Evolutionary conservation across 2,888 invertebrate species (phyloP).

Genomic region (Celastrina argiolus): DNA sequence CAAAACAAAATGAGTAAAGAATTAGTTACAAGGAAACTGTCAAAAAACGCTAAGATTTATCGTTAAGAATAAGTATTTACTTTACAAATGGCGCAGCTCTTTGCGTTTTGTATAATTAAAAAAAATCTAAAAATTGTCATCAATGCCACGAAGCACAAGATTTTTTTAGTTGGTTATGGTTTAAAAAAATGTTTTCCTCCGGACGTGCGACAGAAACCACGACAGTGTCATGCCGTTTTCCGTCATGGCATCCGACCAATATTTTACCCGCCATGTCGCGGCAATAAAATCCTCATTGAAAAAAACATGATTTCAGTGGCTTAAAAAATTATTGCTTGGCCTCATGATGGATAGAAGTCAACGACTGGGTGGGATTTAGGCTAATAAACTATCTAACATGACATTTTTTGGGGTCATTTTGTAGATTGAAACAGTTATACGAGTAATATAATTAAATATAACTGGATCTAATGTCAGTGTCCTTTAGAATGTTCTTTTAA

Average conservation of each 20-base stretch:
- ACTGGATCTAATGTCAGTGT: background rate
- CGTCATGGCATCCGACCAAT: no score
- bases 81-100: no score
- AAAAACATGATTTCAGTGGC: background rate
- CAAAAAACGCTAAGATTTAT: background rate
- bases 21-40: background rate
- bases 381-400: background rate
- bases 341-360: background rate
- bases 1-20: conserved; percentile 1
- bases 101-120: no score
- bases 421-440: background rate
- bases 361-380: background rate
- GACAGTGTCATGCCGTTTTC: no score
- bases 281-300: no score
- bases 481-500: background rate
- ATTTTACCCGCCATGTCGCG: no score
- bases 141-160: no score
- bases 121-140: no score
- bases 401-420: background rate
- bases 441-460: no score
- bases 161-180: no score
- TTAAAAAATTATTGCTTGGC: background rate
- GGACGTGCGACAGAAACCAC: no score
- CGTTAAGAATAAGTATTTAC: background rate
- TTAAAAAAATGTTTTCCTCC: no score